Conservation (phyloP, 92 coral and sea anemone genomes). For the Bergia sp. region DNA sequence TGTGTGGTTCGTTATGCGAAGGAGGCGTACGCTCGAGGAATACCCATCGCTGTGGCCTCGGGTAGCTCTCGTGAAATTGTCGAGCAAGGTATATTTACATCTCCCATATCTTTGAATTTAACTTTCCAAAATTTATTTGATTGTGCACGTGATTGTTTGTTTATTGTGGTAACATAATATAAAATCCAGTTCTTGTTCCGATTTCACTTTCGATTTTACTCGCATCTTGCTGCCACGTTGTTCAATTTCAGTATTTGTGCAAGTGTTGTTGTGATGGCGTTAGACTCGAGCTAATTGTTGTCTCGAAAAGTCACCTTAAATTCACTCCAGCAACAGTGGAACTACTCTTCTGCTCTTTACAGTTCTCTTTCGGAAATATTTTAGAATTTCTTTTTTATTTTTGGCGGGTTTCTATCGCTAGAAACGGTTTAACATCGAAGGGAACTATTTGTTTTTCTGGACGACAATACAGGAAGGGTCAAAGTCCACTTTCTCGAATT, state of each 20-base stretch:
- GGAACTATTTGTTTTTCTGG: not conserved
- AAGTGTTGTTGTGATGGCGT: not conserved
- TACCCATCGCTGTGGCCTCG: slow-evolving; percentile 92
- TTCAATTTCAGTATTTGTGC: not conserved
- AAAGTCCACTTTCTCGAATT: slow-evolving; percentile 18
- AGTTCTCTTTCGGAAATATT: not conserved
- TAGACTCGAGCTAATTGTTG: not conserved
- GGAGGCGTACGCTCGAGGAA: slow-evolving; percentile 75
- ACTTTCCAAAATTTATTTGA: not conserved
- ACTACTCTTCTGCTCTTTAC: not conserved
- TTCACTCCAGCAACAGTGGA: not conserved
- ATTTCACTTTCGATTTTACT: not conserved
- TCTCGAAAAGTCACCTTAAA: not conserved
- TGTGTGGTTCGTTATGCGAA: slow-evolving; percentile 86
- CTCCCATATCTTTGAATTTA: not conserved
- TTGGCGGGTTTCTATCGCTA: not conserved
- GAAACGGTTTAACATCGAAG: not conserved
- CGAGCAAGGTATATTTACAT: slow-evolving; percentile 72
- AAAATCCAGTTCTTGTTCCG: not conserved
- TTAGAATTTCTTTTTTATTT: not conserved
- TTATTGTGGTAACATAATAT: not conserved
- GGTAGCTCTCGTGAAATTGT: slow-evolving; percentile 96
- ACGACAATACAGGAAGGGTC: not conserved
- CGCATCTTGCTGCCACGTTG: slow-evolving; percentile 38
- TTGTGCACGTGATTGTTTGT: not conserved